Evolutionary conservation across 2,888 invertebrate genomes (phyloP).

Genomic region (Rhorus exstirpatorius): DNA sequence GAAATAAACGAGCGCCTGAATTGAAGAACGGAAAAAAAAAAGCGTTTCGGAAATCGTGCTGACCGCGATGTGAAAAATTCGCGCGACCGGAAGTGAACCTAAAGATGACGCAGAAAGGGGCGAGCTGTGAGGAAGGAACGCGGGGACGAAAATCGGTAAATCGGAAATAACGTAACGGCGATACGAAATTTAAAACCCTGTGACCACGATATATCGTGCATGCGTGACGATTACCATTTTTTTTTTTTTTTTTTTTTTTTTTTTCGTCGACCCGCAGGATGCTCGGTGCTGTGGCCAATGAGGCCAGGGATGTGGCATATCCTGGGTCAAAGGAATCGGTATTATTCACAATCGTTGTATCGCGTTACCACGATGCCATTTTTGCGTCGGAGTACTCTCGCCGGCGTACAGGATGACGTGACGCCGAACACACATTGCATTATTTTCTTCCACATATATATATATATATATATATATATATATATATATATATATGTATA

Average conservation of each 20-base stretch:
- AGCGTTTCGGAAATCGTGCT: conserved; percentile 22
- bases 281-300: conserved; percentile 43
- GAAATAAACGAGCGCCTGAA: not conserved
- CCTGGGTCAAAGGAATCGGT: conserved; percentile 17
- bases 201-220: conserved; percentile 31
- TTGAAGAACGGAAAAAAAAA: not conserved
- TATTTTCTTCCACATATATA: conserved; percentile 3
- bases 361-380: conserved; percentile 58
- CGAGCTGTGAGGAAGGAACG: conserved; percentile 34
- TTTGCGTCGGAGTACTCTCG: conserved; percentile 51
- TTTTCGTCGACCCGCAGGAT: conserved; percentile 66
- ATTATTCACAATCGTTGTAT: conserved; percentile 57
- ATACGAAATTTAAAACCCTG: conserved; percentile 69
- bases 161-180: conserved; percentile 66
- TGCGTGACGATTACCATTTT: conserved; percentile 70
- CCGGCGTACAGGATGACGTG: conserved; percentile 57
- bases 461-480: conserved; percentile 11
- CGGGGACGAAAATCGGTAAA: conserved; percentile 59
- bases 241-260: too few species aligned
- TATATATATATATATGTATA: not conserved
- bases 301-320: conserved; percentile 38
- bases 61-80: conserved; percentile 36
- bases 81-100: conserved; percentile 40
- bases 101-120: conserved; percentile 7
- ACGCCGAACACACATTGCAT: conserved; percentile 48